Evolutionary conservation across 1,140 invertebrate genomes (phyloP).

Genomic region (Bombyx mori): ASM3026992v2 NC_085132.1:6841001-6841500

Average conservation of each 20-base stretch:
- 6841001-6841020: too few relatives aligned
- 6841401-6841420: conserved; percentile 13
- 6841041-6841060: too few relatives aligned
- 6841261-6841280: conserved; percentile 32
- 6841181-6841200: conserved; percentile 2
- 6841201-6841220: conserved; percentile 30
- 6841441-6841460: conserved; percentile 28
- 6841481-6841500: too few relatives aligned
- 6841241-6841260: conserved; percentile 46
- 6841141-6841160: too few relatives aligned
- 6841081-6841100: neutral
- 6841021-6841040: too few relatives aligned
- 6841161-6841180: too few relatives aligned
- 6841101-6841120: neutral
- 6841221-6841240: conserved; percentile 36
- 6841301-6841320: too few relatives aligned
- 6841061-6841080: too few relatives aligned
- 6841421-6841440: conserved; percentile 11
- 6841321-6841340: neutral
- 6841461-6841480: too few relatives aligned
- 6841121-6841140: too few relatives aligned
- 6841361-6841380: too few relatives aligned
- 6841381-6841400: neutral
- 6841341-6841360: neutral
- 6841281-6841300: conserved; percentile 25